A percentile compares a stretch with the other conserved stretches of the same genome.
Evolutionary conservation across 2,888 invertebrate genomes (phyloP).

Genomic region (Gymnoscelis rufifasciata): DNA sequence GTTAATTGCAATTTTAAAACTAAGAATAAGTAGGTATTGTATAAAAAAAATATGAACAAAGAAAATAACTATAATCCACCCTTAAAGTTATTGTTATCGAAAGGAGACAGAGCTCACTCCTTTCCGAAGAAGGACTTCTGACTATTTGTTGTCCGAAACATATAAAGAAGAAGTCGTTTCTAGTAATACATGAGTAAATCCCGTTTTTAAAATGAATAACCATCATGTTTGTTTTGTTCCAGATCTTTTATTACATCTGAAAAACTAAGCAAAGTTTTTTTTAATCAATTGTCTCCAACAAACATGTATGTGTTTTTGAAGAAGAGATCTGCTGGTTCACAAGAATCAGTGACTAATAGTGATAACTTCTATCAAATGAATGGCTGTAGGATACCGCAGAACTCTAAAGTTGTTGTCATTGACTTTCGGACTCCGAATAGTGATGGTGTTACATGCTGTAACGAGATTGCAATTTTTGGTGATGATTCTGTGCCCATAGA

Average conservation of each 20-base stretch:
- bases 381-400: conserved; percentile 60
- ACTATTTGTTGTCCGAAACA: no score
- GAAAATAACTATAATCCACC: no score
- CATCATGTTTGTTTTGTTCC: conserved; percentile 29
- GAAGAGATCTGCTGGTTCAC: conserved; percentile 44
- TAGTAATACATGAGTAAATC: no score
- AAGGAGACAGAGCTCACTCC: no score
- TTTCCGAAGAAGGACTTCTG: no score
- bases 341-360: conserved; percentile 42
- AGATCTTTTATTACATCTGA: conserved; percentile 71
- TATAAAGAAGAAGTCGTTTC: no score
- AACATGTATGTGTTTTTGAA: conserved; percentile 74
- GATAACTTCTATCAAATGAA: conserved; percentile 57
- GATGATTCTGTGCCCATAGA: conserved; percentile 41
- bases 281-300: conserved; percentile 59
- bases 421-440: conserved; percentile 48
- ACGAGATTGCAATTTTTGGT: conserved; percentile 63
- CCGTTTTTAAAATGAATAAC: not conserved
- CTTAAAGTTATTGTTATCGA: no score
- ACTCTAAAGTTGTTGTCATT: conserved; percentile 55
- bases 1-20: no score
- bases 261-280: conserved; percentile 59
- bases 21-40: no score
- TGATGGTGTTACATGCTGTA: conserved; percentile 57
- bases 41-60: no score